Conservation (phyloP, 1,140 invertebrate genomes). For the Trichomalopsis sarcophagae region DNA sequence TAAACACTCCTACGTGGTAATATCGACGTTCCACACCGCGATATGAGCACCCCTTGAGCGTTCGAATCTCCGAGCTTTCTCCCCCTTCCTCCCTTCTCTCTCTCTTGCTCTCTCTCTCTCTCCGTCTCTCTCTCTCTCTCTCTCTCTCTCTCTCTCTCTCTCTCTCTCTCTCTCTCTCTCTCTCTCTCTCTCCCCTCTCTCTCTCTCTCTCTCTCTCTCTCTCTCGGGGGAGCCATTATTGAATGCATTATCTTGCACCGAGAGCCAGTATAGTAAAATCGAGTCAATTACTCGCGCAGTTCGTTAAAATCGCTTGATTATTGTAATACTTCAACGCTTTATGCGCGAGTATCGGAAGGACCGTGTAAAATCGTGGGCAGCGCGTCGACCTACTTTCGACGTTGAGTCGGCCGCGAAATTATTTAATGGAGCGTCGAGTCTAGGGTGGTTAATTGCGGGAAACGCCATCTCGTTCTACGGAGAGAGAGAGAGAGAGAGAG, state of each 20-base stretch:
- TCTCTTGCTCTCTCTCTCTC: neutral
- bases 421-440: neutral
- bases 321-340: neutral
- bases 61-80: neutral
- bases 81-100: neutral
- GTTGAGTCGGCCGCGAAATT: neutral
- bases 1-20: conserved; percentile 23
- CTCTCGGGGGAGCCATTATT: neutral
- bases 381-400: neutral
- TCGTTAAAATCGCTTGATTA: neutral
- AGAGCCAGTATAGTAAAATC: neutral
- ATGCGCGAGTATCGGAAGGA: neutral
- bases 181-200: neutral
- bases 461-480: neutral
- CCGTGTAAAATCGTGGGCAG: neutral
- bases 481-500: too few species aligned
- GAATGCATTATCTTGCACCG: neutral
- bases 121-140: neutral
- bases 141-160: neutral
- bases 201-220: neutral
- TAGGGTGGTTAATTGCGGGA: neutral
- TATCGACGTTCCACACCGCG: conserved; percentile 30
- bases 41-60: neutral
- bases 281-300: neutral
- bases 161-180: neutral